phyloP scores from a whole-genome alignment of 2,888 invertebrate genomes.

The Taphrorychus bicolor region DNA sequence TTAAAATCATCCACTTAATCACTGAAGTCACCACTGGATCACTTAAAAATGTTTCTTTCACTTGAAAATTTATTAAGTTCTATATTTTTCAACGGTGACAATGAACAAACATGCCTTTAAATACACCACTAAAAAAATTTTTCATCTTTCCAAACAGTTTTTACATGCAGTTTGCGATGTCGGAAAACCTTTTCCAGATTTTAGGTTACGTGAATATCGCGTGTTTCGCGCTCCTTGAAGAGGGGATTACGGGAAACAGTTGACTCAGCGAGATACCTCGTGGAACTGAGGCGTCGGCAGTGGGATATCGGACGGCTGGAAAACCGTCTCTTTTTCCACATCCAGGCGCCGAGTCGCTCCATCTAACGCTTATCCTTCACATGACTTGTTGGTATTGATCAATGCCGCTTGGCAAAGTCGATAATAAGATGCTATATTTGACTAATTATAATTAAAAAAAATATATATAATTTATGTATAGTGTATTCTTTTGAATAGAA shows the following conservation, averaged over 20 bases:
- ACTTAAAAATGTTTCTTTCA: not conserved
- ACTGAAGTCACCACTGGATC: not conserved
- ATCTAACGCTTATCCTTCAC: conserved; percentile 44
- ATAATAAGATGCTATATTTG: not conserved
- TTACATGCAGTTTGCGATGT: not conserved
- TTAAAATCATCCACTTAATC: conserved; percentile 1
- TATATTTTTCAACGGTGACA: not conserved
- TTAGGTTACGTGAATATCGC: conserved; percentile 41
- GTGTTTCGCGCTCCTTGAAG: conserved; percentile 39
- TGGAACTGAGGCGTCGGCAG: conserved; percentile 51
- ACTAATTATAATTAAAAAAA: too few relatives aligned
- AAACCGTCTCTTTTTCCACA: conserved; percentile 32
- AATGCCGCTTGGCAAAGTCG: not conserved
- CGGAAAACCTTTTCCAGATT: conserved; percentile 11
- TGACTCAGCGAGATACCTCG: conserved; percentile 44
- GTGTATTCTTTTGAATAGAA: too few relatives aligned
- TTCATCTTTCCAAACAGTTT: not conserved
- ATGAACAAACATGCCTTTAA: not conserved
- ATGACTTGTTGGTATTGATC: conserved; percentile 39
- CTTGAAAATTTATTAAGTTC: not conserved
- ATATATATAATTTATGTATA: too few relatives aligned
- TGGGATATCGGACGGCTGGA: conserved; percentile 37
- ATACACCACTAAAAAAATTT: not conserved
- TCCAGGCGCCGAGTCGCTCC: conserved; percentile 46
- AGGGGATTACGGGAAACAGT: conserved; percentile 5